A percentile compares a stretch with the other conserved stretches of the same genome.
Evolutionary conservation across 2,888 invertebrate genomes (phyloP).

Genomic region (Stenodera caucasica): DNA sequence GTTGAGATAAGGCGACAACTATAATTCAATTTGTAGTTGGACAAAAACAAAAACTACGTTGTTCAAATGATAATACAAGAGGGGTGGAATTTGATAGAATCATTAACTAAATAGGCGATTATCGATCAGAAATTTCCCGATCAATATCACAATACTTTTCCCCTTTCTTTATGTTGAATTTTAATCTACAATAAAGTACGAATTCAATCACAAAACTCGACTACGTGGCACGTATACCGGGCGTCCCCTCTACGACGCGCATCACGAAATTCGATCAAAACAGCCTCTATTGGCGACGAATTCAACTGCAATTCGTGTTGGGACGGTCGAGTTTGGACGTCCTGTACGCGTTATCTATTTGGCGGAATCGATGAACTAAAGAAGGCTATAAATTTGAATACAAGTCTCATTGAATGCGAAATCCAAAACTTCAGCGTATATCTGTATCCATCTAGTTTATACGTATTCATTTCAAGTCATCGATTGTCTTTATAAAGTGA

Average conservation of each 20-base stretch:
- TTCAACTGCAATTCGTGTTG: too few species aligned
- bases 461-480: conserved; percentile 37
- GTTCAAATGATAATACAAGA: not conserved
- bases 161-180: conserved; percentile 5
- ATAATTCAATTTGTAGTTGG: not conserved
- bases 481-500: conserved; percentile 35
- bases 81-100: conserved; percentile 2
- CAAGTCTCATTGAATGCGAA: conserved; percentile 42
- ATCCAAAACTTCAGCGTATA: conserved; percentile 22
- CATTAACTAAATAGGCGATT: not conserved
- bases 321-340: too few species aligned
- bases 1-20: conserved; percentile 6
- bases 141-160: too few species aligned
- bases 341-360: conserved; percentile 40
- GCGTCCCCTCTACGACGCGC: too few species aligned
- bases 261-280: too few species aligned
- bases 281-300: too few species aligned
- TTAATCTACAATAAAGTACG: conserved; percentile 7
- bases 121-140: conserved; percentile 5
- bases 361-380: conserved; percentile 43
- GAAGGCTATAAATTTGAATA: conserved; percentile 41
- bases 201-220: too few species aligned
- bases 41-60: conserved; percentile 5
- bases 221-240: too few species aligned
- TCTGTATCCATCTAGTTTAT: not conserved